Evolutionary conservation across 2,797 vertebrate genomes (phyloP), one percentile per base, ranked within the genome.

Genomic region (Erpetoichthys calabaricus): DNA sequence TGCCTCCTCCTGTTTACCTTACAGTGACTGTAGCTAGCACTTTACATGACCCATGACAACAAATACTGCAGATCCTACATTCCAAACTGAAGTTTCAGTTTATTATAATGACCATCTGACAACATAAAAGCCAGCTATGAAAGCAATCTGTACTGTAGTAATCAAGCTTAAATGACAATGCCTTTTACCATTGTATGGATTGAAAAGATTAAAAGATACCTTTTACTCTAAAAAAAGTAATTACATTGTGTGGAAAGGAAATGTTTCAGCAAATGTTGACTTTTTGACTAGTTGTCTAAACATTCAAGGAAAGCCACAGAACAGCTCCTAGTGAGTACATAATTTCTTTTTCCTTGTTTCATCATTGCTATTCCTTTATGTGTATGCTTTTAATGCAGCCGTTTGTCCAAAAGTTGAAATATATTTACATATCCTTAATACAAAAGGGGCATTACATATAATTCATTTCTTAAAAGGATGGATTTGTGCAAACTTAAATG

Each of bases 171-270:
- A n/a, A 1, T 43, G 44, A 42, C 53, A 54, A 54, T 54, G 53
- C 9, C 53, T 49, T 9, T 54, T 8, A 54, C 53, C 53, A 5
- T 54, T 54, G 53, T 54, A 41, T 25, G 41, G 10, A 42, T 43
- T 54, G 53, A 54, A 54, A 42, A 42, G 10, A 54, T 54, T 41
- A 54, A 54, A 54, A 54, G 53, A 54, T 54, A 41, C 42, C 53
- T 54, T 41, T 3, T 43, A 7, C 44, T 41, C 41, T 54, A 54
- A 25, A 9, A 51, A 44, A 54, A 43, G 53, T 54, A 54, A 54
- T 54, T 54, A 54, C 10, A 42, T 42, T 54, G 53, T 44, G 53
- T n/a, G 44, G 44, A 54, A 54, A 7, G 53, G 53, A 54, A 54
- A 54, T 42, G 6, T 54, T 54, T 54, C 41, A 42, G 41, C 53